Percentiles rank a stretch among this genome's conserved stretches.
Conservation (phyloP, 2,113 vertebrate species). For the Tapirus terrestris region DNA sequence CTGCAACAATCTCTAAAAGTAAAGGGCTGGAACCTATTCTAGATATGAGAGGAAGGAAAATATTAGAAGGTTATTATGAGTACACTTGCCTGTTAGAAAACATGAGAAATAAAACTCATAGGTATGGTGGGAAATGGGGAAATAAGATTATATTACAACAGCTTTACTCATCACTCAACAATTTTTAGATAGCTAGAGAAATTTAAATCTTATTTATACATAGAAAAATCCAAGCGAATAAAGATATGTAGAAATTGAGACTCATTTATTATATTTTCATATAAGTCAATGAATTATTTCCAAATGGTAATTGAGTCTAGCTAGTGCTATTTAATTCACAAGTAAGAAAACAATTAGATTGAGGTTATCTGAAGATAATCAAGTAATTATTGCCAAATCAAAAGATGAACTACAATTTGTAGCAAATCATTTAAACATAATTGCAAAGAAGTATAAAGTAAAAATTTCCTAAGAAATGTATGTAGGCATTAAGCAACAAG, state of each 20-base stretch:
- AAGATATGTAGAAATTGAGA: not conserved
- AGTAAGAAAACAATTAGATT: slow-evolving; percentile 38
- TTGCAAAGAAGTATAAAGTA: not conserved
- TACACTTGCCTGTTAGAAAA: not conserved
- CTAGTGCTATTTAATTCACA: not conserved
- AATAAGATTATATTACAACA: not conserved
- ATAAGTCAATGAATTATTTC: not conserved
- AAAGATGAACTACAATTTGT: not conserved
- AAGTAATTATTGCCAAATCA: slow-evolving; percentile 47
- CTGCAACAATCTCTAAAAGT: not conserved
- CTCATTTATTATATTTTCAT: slow-evolving; percentile 13
- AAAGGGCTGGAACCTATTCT: not conserved
- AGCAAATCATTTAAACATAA: slow-evolving; percentile 55
- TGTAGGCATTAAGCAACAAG: not conserved
- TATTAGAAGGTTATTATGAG: not conserved
- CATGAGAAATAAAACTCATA: not conserved
- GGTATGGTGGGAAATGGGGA: not conserved
- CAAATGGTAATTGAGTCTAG: not conserved
- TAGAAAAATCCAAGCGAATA: not conserved
- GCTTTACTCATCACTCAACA: not conserved
- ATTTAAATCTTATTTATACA: not conserved
- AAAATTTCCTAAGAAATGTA: not conserved
- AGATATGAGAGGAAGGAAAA: not conserved
- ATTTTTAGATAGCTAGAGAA: not conserved
- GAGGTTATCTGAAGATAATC: slow-evolving; percentile 4